Evolutionary conservation across 2,797 vertebrate species (phyloP), one percentile per base, ranked within the genome.

Genomic region (Sparus aurata): DNA sequence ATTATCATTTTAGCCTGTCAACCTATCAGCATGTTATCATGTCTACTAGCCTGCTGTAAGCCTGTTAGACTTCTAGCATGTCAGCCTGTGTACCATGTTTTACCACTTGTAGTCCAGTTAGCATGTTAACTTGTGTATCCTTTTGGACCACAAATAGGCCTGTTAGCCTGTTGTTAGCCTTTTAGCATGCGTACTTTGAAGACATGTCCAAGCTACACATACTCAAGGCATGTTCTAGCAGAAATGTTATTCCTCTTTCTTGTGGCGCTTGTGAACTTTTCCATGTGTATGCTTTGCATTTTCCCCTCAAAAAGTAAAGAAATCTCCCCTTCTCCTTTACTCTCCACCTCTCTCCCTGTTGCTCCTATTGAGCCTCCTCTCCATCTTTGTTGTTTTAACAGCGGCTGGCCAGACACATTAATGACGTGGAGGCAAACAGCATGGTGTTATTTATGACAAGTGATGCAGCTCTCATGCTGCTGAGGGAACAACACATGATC

Each of bases 401-500:
- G 69, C 20, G 18, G 18, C 75, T 74, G 65, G 74, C 79, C 81
- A 89, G 89, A 91, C 87, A 81, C 62, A 75, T 86, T 83, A 79
- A 90, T 77, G 77, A 83, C 43, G 76, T 70, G 60, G 65, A 85
- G 84, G 79, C 55, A 58, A 80, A 80, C 77, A 65, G 70, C 52
- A 18, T n/a, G 27, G 55, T 45, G 71, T 93, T 89, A 93, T 94
- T 93, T 93, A 93, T 77, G 84, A 86, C n/a, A 57, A 71, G 62
- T 68, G 77, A 85, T 83, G 78, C 60, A 80, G 75, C 86, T 84
- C 77, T 91, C 82, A 71, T 75, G 82, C 85, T 84, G 84, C 83
- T 76, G 74, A 77, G 80, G 87, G 85, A 92, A 91, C 86, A 81
- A 69, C 82, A 67, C 58, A 86, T 22, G 30, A 86, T 86, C 80